A percentile compares a stretch with the other conserved stretches of the same genome.
These are phyloP conservation scores for Trichopoda pennipes DNA, from an alignment of 2,888 invertebrate genomes.

Conservation along the genomic window DNA sequence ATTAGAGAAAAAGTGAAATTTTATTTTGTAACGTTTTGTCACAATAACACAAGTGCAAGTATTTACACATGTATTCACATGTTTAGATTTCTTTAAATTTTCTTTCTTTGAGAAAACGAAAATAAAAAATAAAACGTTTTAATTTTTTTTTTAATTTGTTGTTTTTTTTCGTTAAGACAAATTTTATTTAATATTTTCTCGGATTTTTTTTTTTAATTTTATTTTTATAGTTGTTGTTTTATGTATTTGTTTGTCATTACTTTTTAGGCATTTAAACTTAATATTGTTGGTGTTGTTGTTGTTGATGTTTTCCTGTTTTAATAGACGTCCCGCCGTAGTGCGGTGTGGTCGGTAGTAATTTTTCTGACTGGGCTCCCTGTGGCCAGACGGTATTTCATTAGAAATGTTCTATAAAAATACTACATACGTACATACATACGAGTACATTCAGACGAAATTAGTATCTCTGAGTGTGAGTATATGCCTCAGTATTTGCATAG, in stretches of 20 bases:
- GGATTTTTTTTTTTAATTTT: conserved; percentile 29
- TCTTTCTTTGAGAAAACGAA: conserved; percentile 2
- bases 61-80: neutral
- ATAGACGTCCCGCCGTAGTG: conserved; percentile 71
- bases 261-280: conserved; percentile 67
- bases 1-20: conserved; percentile 20
- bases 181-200: conserved; percentile 14
- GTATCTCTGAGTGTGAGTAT: neutral
- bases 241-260: conserved; percentile 63
- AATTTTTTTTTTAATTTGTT: conserved; percentile 20
- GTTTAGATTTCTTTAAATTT: neutral
- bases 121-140: conserved; percentile 11
- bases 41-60: neutral
- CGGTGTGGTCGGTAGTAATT: conserved; percentile 70
- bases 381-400: conserved; percentile 71
- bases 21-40: conserved; percentile 28
- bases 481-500: too few species aligned
- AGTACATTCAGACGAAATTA: conserved; percentile 22
- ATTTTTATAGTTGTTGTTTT: conserved; percentile 19
- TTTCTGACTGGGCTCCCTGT: conserved; percentile 69
- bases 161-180: conserved; percentile 18
- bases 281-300: conserved; percentile 32
- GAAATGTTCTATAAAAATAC: conserved; percentile 69
- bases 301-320: conserved; percentile 39
- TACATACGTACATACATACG: conserved; percentile 4